Evolutionary conservation across 2,113 vertebrate species (phyloP).

Genomic region (Seriola quinqueradiata): DNA sequence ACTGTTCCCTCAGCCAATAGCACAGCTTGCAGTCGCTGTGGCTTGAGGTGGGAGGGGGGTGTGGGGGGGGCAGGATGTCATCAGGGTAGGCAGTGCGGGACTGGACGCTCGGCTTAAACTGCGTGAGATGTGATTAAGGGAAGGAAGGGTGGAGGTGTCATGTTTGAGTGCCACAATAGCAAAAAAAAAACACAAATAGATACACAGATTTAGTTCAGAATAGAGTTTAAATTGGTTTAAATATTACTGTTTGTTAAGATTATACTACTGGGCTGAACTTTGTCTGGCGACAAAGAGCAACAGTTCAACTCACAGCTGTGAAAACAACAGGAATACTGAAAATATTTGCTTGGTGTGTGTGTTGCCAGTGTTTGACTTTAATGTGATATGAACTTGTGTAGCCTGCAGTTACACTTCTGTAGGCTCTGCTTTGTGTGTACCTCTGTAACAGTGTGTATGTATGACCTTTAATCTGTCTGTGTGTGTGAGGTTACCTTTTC

Average conservation of each 20-base stretch:
- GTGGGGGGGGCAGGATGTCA: conserved; percentile 64
- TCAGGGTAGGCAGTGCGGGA: conserved; percentile 80
- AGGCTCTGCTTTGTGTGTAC: not conserved
- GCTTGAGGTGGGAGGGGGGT: conserved; percentile 61
- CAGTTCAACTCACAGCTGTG: conserved; percentile 69
- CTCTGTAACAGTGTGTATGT: not conserved
- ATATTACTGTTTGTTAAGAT: conserved; percentile 19
- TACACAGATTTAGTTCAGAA: conserved; percentile 52
- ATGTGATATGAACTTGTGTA: conserved; percentile 8
- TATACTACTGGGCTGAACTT: conserved; percentile 44
- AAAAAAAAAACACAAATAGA: conserved; percentile 68
- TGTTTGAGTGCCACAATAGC: conserved; percentile 73
- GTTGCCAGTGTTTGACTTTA: conserved; percentile 8
- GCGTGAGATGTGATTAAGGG: conserved; percentile 81
- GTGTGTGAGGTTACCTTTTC: conserved; percentile 27
- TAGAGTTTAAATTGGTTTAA: conserved; percentile 26
- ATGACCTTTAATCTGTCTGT: conserved; percentile 9
- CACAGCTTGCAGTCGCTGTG: conserved; percentile 79
- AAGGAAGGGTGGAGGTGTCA: conserved; percentile 78
- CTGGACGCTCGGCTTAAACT: conserved; percentile 82
- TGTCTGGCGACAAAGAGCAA: conserved; percentile 56
- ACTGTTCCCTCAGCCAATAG: conserved; percentile 80
- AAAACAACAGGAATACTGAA: conserved; percentile 56
- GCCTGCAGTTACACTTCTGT: not conserved
- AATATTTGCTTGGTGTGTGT: not conserved